These are phyloP conservation scores for Morone chrysops DNA, from an alignment of 2,113 vertebrate genomes.

Conservation along the genomic window DNA sequence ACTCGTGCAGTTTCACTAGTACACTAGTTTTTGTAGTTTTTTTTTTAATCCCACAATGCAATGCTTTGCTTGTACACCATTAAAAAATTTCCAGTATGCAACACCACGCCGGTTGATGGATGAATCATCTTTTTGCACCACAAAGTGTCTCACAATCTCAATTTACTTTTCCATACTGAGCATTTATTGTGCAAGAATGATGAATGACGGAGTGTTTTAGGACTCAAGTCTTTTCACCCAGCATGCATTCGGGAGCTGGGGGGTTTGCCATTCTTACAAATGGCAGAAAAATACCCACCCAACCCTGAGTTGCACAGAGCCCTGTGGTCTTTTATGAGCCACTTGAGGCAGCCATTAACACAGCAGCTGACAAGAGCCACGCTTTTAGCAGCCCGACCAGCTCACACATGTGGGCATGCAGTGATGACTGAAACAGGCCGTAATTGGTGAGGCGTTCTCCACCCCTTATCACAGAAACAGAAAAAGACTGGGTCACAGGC, in stretches of 20 bases:
- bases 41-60: neutral
- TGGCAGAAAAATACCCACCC: neutral
- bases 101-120: neutral
- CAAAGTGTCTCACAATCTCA: neutral
- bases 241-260: neutral
- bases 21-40: neutral
- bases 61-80: neutral
- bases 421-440: slow-evolving; percentile 11
- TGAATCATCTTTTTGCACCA: slow-evolving; percentile 4
- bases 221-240: neutral
- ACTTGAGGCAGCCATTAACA: slow-evolving; percentile 15
- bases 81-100: neutral
- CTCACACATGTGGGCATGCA: slow-evolving; percentile 28
- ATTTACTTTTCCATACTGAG: neutral
- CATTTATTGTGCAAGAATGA: neutral
- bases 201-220: neutral
- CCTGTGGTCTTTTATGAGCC: slow-evolving; percentile 5
- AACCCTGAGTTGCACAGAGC: neutral
- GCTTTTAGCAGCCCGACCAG: slow-evolving; percentile 23
- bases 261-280: neutral
- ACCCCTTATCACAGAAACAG: slow-evolving; percentile 23
- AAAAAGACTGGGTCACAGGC: slow-evolving; percentile 12
- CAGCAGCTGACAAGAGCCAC: slow-evolving; percentile 11
- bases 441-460: slow-evolving; percentile 18
- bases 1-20: too few species aligned